Evolutionary conservation across 1,140 invertebrate species (phyloP).

Genomic region (Trissolcus basalis): DNA sequence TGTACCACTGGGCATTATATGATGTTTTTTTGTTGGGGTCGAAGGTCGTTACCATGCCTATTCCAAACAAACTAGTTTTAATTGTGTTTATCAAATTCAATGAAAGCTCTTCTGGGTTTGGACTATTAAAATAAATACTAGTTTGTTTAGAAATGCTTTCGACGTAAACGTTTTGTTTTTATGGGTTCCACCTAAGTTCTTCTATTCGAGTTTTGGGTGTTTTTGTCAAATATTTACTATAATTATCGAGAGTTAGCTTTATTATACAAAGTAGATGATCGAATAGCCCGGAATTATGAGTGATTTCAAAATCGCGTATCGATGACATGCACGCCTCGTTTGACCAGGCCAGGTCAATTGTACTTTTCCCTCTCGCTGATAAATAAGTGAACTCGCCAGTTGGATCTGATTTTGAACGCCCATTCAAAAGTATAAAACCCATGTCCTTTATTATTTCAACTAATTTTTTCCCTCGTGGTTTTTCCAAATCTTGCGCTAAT

Average conservation of each 20-base stretch:
- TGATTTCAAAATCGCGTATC: background rate
- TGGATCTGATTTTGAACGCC: background rate
- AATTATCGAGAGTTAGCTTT: background rate
- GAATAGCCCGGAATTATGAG: background rate
- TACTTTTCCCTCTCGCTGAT: background rate
- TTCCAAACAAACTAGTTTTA: background rate
- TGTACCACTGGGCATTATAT: background rate
- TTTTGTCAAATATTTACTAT: background rate
- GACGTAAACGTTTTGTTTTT: background rate
- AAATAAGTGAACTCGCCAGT: background rate
- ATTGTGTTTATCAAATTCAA: background rate
- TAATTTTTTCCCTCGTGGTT: slow-evolving; percentile 3
- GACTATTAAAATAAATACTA: slow-evolving; percentile 1
- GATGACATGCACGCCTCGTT: background rate
- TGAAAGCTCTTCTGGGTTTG: background rate
- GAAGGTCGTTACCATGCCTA: background rate
- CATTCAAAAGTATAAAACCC: slow-evolving; percentile 3
- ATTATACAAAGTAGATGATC: background rate
- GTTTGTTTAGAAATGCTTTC: background rate
- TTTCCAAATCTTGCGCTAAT: background rate
- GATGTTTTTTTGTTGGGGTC: background rate
- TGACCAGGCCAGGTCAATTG: background rate
- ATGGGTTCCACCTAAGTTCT: background rate
- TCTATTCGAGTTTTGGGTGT: background rate
- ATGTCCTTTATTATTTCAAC: slow-evolving; percentile 1